phyloP scores from a whole-genome alignment of 1,140 invertebrate genomes.

The Euura saliciscinereae region DNA sequence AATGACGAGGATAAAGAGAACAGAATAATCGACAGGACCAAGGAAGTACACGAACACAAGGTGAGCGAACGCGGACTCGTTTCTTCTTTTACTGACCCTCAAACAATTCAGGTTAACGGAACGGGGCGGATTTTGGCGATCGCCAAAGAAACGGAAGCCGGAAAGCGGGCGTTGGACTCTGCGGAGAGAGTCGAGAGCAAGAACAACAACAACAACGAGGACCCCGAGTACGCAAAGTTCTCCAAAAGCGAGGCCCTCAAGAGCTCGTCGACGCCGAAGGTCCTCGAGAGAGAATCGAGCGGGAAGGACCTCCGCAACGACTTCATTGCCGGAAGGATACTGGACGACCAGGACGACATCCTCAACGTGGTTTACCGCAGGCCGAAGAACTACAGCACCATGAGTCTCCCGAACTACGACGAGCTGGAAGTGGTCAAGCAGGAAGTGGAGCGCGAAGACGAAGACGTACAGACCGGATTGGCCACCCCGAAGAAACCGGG shows the following conservation, averaged over 20 bases:
- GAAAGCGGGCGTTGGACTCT: conserved; percentile 23
- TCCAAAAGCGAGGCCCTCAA: conserved; percentile 34
- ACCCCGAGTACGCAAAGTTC: conserved; percentile 42
- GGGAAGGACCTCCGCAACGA: background rate
- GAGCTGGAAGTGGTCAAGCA: conserved; percentile 42
- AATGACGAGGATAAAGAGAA: background rate
- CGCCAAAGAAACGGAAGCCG: conserved; percentile 40
- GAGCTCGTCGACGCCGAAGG: conserved; percentile 34
- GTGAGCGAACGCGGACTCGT: conserved; percentile 23
- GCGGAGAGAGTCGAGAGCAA: conserved; percentile 24
- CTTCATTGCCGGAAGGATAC: background rate
- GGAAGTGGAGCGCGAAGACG: conserved; percentile 19
- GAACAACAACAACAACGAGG: conserved; percentile 30
- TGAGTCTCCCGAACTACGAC: conserved; percentile 62
- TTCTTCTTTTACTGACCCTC: too few relatives aligned
- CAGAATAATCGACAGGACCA: background rate
- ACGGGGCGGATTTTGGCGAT: conserved; percentile 47
- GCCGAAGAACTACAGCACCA: conserved; percentile 55
- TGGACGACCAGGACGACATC: background rate
- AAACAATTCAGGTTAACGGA: conserved; percentile 41
- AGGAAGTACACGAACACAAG: conserved; percentile 13
- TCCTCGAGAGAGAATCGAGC: conserved; percentile 17
- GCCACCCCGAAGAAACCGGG: conserved; percentile 25
- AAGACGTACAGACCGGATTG: conserved; percentile 15
- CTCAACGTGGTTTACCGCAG: conserved; percentile 13